Evolutionary conservation across 2,797 vertebrate species (phyloP).

Genomic region (Melanotaenia trifasciata): DNA sequence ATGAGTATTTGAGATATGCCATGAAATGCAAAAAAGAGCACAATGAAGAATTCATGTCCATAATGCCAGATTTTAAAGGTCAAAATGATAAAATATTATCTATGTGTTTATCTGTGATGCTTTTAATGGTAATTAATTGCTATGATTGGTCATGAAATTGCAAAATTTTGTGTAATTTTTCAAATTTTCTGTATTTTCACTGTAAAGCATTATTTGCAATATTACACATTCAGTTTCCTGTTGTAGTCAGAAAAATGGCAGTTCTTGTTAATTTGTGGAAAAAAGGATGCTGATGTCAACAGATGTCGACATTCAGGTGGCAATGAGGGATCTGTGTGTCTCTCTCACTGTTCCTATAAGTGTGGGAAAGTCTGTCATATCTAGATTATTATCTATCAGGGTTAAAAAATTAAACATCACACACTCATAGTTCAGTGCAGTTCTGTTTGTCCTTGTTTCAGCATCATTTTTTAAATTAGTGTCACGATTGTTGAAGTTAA

Average conservation of each 20-base stretch:
- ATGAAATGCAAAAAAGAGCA: constrained; percentile 22
- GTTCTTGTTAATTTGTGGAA: no score
- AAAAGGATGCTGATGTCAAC: no score
- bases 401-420: constrained; percentile 12
- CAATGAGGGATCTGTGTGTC: neutral
- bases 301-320: no score
- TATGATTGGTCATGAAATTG: neutral
- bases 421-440: neutral
- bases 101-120: no score
- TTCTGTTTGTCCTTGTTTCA: neutral
- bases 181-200: neutral
- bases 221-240: neutral
- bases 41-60: constrained; percentile 11
- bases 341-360: constrained; percentile 12
- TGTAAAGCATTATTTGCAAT: no score
- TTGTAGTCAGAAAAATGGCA: neutral
- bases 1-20: constrained; percentile 24
- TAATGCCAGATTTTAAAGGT: neutral
- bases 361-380: constrained; percentile 20
- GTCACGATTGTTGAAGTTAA: neutral
- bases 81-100: neutral
- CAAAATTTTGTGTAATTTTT: neutral
- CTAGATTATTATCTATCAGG: constrained; percentile 19
- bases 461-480: neutral
- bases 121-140: neutral